Conservation (phyloP, 1,140 invertebrate species). For the Drosophila equinoxialis region DNA sequence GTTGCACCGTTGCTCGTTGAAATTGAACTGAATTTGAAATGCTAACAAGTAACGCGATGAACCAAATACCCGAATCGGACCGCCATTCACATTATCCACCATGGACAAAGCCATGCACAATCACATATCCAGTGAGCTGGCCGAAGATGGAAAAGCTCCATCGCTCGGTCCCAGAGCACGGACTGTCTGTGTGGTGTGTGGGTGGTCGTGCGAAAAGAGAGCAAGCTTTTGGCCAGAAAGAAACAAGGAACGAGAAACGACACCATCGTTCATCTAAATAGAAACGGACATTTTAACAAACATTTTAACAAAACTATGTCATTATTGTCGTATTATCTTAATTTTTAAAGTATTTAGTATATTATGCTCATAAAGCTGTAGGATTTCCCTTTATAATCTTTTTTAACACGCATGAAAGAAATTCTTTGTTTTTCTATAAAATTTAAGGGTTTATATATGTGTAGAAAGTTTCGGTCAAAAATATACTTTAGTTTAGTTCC, state of each 20-base stretch:
- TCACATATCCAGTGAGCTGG: slow-evolving; percentile 39
- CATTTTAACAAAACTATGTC: no score
- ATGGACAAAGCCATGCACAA: slow-evolving; percentile 47
- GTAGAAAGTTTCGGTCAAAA: no score
- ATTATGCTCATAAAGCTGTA: no score
- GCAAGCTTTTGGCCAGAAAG: not conserved
- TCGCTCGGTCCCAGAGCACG: slow-evolving; percentile 40
- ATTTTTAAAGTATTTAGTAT: no score
- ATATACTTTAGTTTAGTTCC: no score
- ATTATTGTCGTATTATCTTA: no score
- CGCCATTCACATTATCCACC: slow-evolving; percentile 29
- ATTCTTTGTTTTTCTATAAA: no score
- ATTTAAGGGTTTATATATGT: no score
- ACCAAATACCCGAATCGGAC: slow-evolving; percentile 15
- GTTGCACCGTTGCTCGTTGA: slow-evolving; percentile 64
- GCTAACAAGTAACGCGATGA: slow-evolving; percentile 57
- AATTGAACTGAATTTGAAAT: slow-evolving; percentile 62
- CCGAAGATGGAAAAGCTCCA: slow-evolving; percentile 48
- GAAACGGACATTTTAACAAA: not conserved
- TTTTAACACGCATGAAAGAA: no score
- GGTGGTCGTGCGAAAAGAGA: slow-evolving; percentile 22
- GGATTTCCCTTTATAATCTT: no score
- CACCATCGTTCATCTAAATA: not conserved
- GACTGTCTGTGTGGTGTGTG: slow-evolving; percentile 37
- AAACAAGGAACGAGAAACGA: not conserved